phyloP scores from a whole-genome alignment of 1,140 invertebrate species.

The Lepidotrigona ventralis region DNA sequence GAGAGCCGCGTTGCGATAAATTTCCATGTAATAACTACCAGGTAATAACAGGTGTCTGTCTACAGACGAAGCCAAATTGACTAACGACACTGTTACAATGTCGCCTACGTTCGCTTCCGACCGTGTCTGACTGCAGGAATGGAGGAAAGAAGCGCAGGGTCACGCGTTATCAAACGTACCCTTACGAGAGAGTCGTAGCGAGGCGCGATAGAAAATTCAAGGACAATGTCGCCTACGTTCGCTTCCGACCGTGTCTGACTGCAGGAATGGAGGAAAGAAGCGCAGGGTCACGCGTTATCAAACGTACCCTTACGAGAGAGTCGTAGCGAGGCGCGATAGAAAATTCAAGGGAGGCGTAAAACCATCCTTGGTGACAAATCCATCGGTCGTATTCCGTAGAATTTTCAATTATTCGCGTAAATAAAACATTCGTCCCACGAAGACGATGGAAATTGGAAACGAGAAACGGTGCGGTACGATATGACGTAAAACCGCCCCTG shows the following conservation, averaged over 20 bases:
- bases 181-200: background rate
- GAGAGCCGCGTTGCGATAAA: background rate
- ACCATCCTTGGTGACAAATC: constrained; percentile 73
- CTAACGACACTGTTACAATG: too few species aligned
- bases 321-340: constrained; percentile 39
- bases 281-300: constrained; percentile 18
- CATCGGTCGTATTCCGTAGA: constrained; percentile 72
- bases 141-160: constrained; percentile 15
- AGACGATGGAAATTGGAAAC: constrained; percentile 21
- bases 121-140: background rate
- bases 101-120: too few species aligned
- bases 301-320: background rate
- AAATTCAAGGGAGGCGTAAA: constrained; percentile 71
- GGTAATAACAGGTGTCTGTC: too few species aligned
- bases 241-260: background rate
- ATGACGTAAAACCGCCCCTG: constrained; percentile 68
- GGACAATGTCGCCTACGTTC: too few species aligned
- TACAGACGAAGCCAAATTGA: too few species aligned
- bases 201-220: constrained; percentile 50
- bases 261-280: constrained; percentile 3
- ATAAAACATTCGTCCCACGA: constrained; percentile 69
- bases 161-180: constrained; percentile 13
- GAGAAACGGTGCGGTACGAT: constrained; percentile 48
- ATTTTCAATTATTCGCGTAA: constrained; percentile 74
- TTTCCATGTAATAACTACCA: background rate